These are phyloP conservation scores for Agriotes lineatus DNA, from an alignment of 2,888 invertebrate genomes.

Conservation along the genomic window DNA sequence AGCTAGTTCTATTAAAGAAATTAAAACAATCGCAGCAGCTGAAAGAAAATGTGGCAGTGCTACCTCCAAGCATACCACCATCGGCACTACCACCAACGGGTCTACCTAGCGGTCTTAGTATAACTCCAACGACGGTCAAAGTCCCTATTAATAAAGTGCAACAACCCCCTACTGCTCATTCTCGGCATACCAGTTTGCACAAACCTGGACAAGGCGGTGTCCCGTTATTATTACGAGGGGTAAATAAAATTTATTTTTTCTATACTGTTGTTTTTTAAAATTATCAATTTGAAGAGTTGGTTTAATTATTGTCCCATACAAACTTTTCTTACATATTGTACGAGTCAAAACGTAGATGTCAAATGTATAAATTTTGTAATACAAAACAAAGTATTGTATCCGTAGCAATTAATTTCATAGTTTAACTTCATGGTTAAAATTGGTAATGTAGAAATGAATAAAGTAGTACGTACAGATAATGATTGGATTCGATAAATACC, in stretches of 20 bases:
- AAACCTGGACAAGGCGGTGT: conserved; percentile 61
- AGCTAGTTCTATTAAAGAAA: conserved; percentile 93
- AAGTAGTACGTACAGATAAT: background rate
- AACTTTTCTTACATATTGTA: too few species aligned
- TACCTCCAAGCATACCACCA: conserved; percentile 63
- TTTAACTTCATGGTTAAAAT: too few species aligned
- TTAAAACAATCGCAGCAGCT: conserved; percentile 91
- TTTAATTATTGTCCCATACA: too few species aligned
- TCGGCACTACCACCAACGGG: conserved; percentile 64
- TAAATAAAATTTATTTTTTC: too few species aligned
- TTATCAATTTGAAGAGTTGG: too few species aligned
- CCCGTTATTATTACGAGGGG: conserved; percentile 66
- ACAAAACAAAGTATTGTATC: too few species aligned
- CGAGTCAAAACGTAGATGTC: too few species aligned
- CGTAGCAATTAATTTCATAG: too few species aligned
- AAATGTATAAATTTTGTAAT: too few species aligned
- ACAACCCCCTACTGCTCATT: conserved; percentile 66
- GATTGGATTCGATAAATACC: background rate
- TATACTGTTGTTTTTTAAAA: too few species aligned
- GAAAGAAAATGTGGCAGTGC: conserved; percentile 74
- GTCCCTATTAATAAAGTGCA: conserved; percentile 58
- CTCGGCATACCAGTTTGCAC: conserved; percentile 52
- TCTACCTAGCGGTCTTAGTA: conserved; percentile 64
- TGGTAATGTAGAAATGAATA: too few species aligned
- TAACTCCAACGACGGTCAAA: conserved; percentile 66